These are phyloP conservation scores for Drosophila sucinea DNA, from an alignment of 1,140 invertebrate species.

Conservation along the genomic window DNA sequence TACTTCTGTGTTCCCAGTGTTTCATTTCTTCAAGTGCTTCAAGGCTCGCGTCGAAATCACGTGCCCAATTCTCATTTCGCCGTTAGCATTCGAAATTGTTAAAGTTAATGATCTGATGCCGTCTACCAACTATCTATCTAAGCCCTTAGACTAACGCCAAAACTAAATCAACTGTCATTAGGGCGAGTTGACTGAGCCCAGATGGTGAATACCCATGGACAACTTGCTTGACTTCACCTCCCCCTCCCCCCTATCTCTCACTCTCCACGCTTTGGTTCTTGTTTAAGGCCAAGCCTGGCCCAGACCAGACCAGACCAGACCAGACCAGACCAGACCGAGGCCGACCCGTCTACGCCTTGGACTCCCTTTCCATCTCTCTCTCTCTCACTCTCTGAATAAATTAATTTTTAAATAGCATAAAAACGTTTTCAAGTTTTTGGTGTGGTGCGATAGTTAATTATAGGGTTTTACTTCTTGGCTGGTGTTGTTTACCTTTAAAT, in stretches of 20 bases:
- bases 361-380: conserved; percentile 38
- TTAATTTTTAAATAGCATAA: conserved; percentile 66
- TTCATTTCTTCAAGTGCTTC: conserved; percentile 53
- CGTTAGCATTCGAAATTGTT: conserved; percentile 70
- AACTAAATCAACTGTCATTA: conserved; percentile 77
- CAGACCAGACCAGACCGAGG: neutral
- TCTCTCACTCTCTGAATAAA: conserved; percentile 65
- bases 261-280: neutral
- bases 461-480: conserved; percentile 41
- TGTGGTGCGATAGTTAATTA: conserved; percentile 63
- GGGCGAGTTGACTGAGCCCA: conserved; percentile 48
- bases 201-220: conserved; percentile 35
- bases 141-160: conserved; percentile 38
- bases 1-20: neutral
- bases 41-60: conserved; percentile 55
- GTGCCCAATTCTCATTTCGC: conserved; percentile 71
- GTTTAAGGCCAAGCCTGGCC: conserved; percentile 1
- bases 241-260: neutral
- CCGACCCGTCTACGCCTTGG: conserved; percentile 27
- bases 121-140: conserved; percentile 66
- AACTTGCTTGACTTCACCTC: conserved; percentile 10
- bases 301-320: neutral
- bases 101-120: conserved; percentile 77
- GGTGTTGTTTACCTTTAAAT: conserved; percentile 35
- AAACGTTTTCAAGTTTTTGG: conserved; percentile 34